A percentile compares a stretch with the other conserved stretches of the same genome.
These are phyloP conservation scores for Cataglyphis altisquamis DNA, from an alignment of 2,888 invertebrate genomes.

Conservation along the genomic window DNA sequence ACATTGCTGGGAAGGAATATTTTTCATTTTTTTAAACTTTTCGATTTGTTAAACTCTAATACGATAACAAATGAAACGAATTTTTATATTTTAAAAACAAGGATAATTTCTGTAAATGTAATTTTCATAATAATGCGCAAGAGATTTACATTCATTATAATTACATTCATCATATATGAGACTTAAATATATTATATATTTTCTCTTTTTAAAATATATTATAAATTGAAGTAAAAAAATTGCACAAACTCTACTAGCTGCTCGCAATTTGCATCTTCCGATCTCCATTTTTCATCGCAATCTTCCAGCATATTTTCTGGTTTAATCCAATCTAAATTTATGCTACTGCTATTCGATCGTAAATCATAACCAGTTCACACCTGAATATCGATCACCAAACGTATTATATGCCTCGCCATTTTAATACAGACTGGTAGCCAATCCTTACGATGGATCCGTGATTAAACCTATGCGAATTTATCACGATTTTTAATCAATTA, in stretches of 20 bases:
- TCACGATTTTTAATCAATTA: neutral
- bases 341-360: neutral
- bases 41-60: neutral
- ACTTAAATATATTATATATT: slow-evolving; percentile 13
- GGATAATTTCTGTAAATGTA: neutral
- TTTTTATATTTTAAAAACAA: neutral
- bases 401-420: slow-evolving; percentile 22
- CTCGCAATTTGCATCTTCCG: neutral
- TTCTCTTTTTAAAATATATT: neutral
- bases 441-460: neutral
- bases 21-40: neutral
- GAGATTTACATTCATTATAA: neutral
- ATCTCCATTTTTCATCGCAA: neutral
- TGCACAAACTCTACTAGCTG: neutral
- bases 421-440: neutral
- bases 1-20: too few relatives aligned
- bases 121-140: neutral
- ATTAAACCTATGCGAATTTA: neutral
- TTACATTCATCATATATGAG: neutral
- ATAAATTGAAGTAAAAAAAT: slow-evolving; percentile 2
- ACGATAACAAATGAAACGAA: neutral
- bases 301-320: neutral
- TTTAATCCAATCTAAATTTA: neutral
- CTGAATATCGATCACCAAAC: slow-evolving; percentile 48
- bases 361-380: slow-evolving; percentile 19